Evolutionary conservation across 2,797 vertebrate genomes (phyloP).

Genomic region (Corythornis leucogaster): DNA sequence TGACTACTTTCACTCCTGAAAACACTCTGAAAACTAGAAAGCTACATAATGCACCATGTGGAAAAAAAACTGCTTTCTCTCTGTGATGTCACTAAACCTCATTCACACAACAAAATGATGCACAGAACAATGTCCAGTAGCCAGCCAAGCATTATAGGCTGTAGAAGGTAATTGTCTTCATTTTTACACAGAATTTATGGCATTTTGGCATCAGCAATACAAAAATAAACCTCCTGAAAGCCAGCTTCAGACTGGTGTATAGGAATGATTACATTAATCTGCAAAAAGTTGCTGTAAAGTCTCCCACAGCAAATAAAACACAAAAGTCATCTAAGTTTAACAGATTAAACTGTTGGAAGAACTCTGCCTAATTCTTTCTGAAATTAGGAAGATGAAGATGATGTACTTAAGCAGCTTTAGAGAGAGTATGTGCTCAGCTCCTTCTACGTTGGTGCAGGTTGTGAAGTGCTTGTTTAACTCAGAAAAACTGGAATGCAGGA

Average conservation of each 20-base stretch:
- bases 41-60: neutral
- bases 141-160: neutral
- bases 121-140: constrained; percentile 15
- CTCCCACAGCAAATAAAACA: neutral
- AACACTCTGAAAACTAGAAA: constrained; percentile 14
- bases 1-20: constrained; percentile 38
- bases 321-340: neutral
- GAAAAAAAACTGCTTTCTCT: constrained; percentile 48
- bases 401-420: neutral
- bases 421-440: neutral
- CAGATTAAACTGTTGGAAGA: neutral
- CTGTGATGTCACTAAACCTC: constrained; percentile 54
- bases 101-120: constrained; percentile 2
- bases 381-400: neutral
- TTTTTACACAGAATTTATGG: constrained; percentile 10
- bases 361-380: neutral
- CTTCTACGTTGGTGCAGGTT: neutral
- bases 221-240: constrained; percentile 37
- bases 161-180: constrained; percentile 34
- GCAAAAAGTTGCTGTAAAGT: neutral
- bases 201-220: constrained; percentile 6
- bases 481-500: neutral
- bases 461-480: neutral
- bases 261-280: neutral
- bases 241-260: neutral